Percentiles rank a stretch among this genome's conserved stretches.
These are phyloP conservation scores for Nematolebias whitei DNA, from an alignment of 2,113 vertebrate genomes.

Conservation along the genomic window DNA sequence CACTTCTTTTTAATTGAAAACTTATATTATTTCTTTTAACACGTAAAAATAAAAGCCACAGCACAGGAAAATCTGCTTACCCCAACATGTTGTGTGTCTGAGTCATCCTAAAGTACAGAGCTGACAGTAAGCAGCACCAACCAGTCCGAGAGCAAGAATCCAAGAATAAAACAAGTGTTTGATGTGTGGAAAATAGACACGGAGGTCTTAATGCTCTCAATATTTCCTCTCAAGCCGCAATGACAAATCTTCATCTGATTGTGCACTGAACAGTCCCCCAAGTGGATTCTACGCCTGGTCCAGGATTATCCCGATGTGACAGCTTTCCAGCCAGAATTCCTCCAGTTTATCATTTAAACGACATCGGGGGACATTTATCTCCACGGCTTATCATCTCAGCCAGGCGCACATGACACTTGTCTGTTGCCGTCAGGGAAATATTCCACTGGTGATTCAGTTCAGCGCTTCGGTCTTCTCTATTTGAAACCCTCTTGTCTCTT, in stretches of 20 bases:
- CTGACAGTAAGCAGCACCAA: slow-evolving; percentile 14
- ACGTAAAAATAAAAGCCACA: not conserved
- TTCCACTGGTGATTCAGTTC: slow-evolving; percentile 59
- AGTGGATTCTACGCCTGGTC: slow-evolving; percentile 43
- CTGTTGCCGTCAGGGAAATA: slow-evolving; percentile 56
- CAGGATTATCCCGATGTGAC: slow-evolving; percentile 71
- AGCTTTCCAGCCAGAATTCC: slow-evolving; percentile 66
- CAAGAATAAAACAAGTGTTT: slow-evolving; percentile 44
- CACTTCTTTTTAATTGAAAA: not conserved
- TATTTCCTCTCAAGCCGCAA: slow-evolving; percentile 56
- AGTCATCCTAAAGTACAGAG: slow-evolving; percentile 17
- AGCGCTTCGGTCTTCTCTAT: slow-evolving; percentile 31
- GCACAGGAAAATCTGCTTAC: not conserved
- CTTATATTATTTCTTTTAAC: not conserved
- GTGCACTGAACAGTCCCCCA: slow-evolving; percentile 39
- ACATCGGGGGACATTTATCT: slow-evolving; percentile 71
- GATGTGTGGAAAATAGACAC: slow-evolving; percentile 43
- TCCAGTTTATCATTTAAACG: slow-evolving; percentile 74
- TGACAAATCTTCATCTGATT: slow-evolving; percentile 57
- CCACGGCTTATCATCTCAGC: slow-evolving; percentile 63
- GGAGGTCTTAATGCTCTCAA: slow-evolving; percentile 51
- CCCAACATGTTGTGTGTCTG: slow-evolving; percentile 9
- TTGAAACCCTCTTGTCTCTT: slow-evolving; percentile 54
- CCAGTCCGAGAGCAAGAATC: slow-evolving; percentile 15
- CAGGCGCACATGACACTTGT: slow-evolving; percentile 58